phyloP scores from a whole-genome alignment of 1,140 invertebrate species.

The Eulimnadia texana region DNA sequence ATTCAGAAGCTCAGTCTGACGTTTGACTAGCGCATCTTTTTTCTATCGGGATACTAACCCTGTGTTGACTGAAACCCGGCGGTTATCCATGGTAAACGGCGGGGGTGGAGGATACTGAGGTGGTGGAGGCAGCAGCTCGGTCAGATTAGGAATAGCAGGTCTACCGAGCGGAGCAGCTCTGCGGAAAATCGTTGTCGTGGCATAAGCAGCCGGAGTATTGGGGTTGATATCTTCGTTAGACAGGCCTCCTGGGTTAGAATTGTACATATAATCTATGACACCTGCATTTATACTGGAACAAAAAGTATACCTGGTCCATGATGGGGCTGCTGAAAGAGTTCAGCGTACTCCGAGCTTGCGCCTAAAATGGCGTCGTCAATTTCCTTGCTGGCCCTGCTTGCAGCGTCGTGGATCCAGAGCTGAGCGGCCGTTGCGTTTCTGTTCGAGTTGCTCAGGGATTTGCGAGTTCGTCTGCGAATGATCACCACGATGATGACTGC shows the following conservation, averaged over 20 bases:
- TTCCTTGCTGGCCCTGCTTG: constrained; percentile 7
- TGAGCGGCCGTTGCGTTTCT: not conserved
- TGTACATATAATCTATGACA: not conserved
- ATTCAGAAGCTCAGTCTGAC: not conserved
- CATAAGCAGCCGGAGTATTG: constrained; percentile 8
- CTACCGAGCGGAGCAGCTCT: not conserved
- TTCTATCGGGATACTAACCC: not conserved
- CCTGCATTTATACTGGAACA: not conserved
- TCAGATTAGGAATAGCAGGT: constrained; percentile 7
- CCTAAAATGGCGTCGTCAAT: constrained; percentile 10
- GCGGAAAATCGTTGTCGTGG: constrained; percentile 11
- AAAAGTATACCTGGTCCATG: no score
- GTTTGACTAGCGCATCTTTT: no score
- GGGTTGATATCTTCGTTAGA: not conserved
- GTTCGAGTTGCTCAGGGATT: not conserved
- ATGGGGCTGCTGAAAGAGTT: constrained; percentile 8
- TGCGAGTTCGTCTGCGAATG: constrained; percentile 2
- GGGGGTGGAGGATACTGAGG: constrained; percentile 11
- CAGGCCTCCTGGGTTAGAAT: not conserved
- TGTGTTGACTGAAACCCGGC: not conserved
- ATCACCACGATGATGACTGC: constrained; percentile 9
- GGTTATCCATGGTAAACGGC: not conserved
- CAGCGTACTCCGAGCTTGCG: constrained; percentile 10
- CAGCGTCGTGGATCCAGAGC: not conserved
- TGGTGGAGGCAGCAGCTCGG: constrained; percentile 10